Conservation (phyloP, 2,797 vertebrate genomes). For the Holocentrus rufus region DNA sequence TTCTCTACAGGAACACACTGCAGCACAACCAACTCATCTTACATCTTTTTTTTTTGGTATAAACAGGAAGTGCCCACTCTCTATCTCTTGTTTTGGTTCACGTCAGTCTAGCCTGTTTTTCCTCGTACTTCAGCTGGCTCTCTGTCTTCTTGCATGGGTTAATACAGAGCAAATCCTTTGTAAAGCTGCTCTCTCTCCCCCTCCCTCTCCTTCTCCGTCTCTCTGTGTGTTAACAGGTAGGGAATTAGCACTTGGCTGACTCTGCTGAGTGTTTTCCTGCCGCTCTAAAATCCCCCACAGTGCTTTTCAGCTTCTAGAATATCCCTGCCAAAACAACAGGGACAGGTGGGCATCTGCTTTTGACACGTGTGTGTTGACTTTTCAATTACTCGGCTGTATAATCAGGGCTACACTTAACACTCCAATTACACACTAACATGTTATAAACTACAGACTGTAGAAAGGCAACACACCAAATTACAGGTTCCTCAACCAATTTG, state of each 20-base stretch:
- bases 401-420: background rate
- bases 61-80: background rate
- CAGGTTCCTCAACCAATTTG: too few species aligned
- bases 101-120: background rate
- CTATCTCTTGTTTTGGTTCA: background rate
- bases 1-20: background rate
- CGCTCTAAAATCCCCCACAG: constrained; percentile 52
- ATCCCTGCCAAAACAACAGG: constrained; percentile 38
- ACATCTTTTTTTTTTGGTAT: background rate
- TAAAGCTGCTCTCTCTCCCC: constrained; percentile 58
- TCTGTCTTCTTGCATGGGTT: constrained; percentile 51
- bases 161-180: constrained; percentile 70
- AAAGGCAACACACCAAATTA: too few species aligned
- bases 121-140: constrained; percentile 34
- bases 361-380: background rate
- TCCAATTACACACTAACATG: background rate
- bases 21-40: background rate
- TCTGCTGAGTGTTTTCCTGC: constrained; percentile 44
- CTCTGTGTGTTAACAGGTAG: constrained; percentile 12
- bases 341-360: constrained; percentile 21
- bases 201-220: background rate
- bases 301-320: constrained; percentile 57
- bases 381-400: too few species aligned
- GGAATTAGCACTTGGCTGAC: constrained; percentile 69
- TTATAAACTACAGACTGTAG: too few species aligned